phyloP scores from a whole-genome alignment of 2,113 vertebrate genomes.

The Callospermophilus lateralis region DNA sequence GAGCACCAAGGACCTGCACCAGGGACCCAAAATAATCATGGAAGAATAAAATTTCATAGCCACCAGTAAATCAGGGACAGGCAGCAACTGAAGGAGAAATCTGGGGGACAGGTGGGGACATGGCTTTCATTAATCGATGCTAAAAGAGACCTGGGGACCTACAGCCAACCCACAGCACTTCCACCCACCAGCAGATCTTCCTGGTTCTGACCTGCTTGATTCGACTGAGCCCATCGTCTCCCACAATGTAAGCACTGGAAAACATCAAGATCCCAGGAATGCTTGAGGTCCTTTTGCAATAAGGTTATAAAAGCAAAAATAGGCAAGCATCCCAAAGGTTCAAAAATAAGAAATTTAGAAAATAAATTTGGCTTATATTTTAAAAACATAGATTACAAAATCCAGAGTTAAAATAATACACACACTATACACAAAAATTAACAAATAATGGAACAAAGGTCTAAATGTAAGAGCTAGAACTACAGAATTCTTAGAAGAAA shows the following conservation, averaged over 20 bases:
- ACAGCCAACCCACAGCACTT: background rate
- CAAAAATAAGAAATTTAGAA: conserved; percentile 5
- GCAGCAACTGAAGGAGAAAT: background rate
- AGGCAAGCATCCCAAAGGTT: background rate
- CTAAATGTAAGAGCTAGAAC: background rate
- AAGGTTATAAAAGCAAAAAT: conserved; percentile 9
- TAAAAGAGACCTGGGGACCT: background rate
- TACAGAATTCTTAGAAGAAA: background rate
- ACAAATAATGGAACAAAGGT: background rate
- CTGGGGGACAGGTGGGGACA: rapidly evolving
- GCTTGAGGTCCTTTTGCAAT: background rate
- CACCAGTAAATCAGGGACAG: background rate
- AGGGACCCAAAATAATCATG: background rate
- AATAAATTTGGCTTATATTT: background rate
- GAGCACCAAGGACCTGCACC: background rate
- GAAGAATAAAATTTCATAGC: background rate
- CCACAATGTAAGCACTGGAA: background rate
- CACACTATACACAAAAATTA: background rate
- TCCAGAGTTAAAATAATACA: background rate
- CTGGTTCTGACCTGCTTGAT: background rate
- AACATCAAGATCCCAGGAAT: background rate
- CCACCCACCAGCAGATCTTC: rapidly evolving
- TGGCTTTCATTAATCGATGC: background rate
- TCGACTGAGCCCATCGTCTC: background rate
- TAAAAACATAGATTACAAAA: background rate